These are phyloP conservation scores for Drosophila kepulauana DNA, from an alignment of 1,140 invertebrate genomes.

Conservation along the genomic window DNA sequence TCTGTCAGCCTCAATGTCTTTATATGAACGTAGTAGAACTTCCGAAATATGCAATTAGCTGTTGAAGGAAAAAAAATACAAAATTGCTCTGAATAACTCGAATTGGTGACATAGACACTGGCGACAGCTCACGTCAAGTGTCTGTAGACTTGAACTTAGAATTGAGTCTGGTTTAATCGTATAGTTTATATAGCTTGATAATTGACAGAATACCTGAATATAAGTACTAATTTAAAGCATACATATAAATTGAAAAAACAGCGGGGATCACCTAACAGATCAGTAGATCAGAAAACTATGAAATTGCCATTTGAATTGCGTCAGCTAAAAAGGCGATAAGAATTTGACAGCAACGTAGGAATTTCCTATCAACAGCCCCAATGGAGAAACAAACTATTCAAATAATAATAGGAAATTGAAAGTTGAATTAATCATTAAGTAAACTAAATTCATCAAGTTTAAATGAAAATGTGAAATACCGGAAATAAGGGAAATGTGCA, in stretches of 20 bases:
- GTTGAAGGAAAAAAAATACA: slow-evolving; percentile 5
- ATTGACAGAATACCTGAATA: slow-evolving; percentile 37
- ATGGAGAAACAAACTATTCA: slow-evolving; percentile 1
- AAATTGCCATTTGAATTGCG: slow-evolving; percentile 72
- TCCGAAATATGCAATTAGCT: slow-evolving; percentile 68
- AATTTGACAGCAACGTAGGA: slow-evolving; percentile 42
- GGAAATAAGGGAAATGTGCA: neutral
- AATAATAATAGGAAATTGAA: slow-evolving; percentile 4
- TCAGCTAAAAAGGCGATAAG: slow-evolving; percentile 60
- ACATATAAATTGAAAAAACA: slow-evolving; percentile 20
- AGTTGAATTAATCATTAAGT: neutral
- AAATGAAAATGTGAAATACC: neutral
- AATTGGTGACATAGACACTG: slow-evolving; percentile 44
- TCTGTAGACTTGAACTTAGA: slow-evolving; percentile 55
- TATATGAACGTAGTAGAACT: slow-evolving; percentile 38
- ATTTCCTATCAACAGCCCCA: slow-evolving; percentile 7
- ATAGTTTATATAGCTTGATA: slow-evolving; percentile 39
- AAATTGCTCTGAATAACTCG: slow-evolving; percentile 34
- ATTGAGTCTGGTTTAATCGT: slow-evolving; percentile 19
- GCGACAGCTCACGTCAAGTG: slow-evolving; percentile 38
- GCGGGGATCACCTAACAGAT: slow-evolving; percentile 27
- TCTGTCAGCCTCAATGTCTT: slow-evolving; percentile 42
- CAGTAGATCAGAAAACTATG: slow-evolving; percentile 26
- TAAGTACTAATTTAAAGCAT: slow-evolving; percentile 6
- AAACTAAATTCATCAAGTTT: neutral